Base-by-base conservation (phyloP, 2,888 invertebrate species). In the Aphodius sticticus region DNA sequence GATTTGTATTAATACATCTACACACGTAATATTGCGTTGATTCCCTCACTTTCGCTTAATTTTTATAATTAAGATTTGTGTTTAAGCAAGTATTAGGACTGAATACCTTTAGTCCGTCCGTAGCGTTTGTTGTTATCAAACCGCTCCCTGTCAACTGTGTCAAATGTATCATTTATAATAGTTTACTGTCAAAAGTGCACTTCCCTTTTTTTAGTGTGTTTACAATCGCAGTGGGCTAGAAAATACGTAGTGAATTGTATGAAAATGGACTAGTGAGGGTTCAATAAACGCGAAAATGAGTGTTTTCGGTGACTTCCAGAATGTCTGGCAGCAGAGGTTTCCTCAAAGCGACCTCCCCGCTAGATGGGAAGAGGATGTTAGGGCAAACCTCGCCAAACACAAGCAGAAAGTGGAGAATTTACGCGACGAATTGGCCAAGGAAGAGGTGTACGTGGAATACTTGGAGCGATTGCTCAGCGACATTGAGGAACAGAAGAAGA, bases 301-400 rank as follows among this genome's bases (percentile, higher is more conserved):
- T 92, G 96, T 96, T 88, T 96, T 96, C 90, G 94, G 95, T 88
- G 96, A 96, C 92, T 96, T 96, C 90, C 96, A 96, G 91, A 95
- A 95, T 89, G 95, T 96, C 90, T 97, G 97, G 96, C 93, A 94
- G 91, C 95, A 96, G 92, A 92, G 96, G 88, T 97, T 96, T 92
- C 96, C 96, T 85, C 96, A 96, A 88, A 96, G 96, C 91, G 95
- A 95, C 85, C 91, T 97, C 86, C 96, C 97, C 89, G 95, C 95
- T 88, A 96, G 96, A 88, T 96, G 96, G 96, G 96, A 96, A 90
- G 96, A 96, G 91, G 96, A 97, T 92, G 96, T 97, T 87, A 93
- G 96, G 88, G 95, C 96, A 85, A 96, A 96, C 91, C 92, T 97
- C 86, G 93, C 95, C 87, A 95, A 96, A 90, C 97, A 97, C 92